phyloP scores from a whole-genome alignment of 2,888 invertebrate species.

The Calephelis perditalis region DNA sequence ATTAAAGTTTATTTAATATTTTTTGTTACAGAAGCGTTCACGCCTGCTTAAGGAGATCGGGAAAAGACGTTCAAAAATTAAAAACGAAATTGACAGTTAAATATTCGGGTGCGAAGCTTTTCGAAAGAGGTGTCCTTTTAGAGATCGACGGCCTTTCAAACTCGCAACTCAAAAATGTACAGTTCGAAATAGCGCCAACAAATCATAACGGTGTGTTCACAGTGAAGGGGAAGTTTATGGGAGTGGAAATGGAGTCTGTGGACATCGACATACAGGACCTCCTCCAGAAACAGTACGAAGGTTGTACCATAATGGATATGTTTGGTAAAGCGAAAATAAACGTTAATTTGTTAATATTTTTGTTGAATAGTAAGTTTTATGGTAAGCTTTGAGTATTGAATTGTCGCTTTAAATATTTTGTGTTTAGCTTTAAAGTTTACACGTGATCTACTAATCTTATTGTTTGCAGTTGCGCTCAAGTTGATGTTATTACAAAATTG shows the following conservation, averaged over 20 bases:
- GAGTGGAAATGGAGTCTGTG: constrained; percentile 85
- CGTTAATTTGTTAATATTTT: constrained; percentile 84
- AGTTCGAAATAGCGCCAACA: constrained; percentile 85
- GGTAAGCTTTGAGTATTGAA: constrained; percentile 51
- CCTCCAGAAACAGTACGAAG: constrained; percentile 86
- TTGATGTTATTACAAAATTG: no score
- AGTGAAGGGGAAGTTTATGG: constrained; percentile 86
- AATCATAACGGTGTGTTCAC: constrained; percentile 82
- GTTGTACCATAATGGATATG: constrained; percentile 85
- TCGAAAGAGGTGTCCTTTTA: constrained; percentile 84
- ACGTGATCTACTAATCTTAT: no score
- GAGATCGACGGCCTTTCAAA: constrained; percentile 83
- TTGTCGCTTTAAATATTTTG: no score
- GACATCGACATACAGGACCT: constrained; percentile 85
- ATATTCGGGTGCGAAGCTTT: constrained; percentile 82
- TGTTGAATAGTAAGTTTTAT: constrained; percentile 88
- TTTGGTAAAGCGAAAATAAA: constrained; percentile 89
- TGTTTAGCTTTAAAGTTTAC: no score
- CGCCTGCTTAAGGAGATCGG: constrained; percentile 65
- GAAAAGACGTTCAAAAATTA: constrained; percentile 72
- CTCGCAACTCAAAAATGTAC: constrained; percentile 85
- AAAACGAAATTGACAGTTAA: constrained; percentile 79
- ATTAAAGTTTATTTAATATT: no score
- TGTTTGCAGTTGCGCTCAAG: no score
- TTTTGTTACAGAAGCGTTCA: constrained; percentile 72